These are phyloP conservation scores for Amphilophus citrinellus DNA, from an alignment of 2,113 vertebrate genomes.

Conservation along the genomic window DNA sequence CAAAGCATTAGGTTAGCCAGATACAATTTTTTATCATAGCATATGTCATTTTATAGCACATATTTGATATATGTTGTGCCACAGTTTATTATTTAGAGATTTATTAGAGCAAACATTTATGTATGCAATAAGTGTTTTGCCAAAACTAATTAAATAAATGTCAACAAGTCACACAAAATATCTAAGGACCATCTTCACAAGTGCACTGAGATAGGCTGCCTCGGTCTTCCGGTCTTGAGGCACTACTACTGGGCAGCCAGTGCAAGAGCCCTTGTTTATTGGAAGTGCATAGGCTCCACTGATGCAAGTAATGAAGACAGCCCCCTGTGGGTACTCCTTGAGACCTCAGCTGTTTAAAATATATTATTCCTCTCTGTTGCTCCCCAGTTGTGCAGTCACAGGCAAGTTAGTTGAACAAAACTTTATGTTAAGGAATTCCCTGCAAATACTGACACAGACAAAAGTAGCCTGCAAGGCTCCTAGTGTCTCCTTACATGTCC, in stretches of 20 bases:
- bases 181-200: background rate
- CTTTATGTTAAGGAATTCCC: background rate
- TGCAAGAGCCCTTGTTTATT: background rate
- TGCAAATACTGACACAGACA: background rate
- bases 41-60: background rate
- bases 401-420: background rate
- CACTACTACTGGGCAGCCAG: background rate
- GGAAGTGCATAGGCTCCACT: background rate
- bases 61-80: background rate
- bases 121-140: background rate
- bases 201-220: background rate
- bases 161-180: conserved; percentile 9
- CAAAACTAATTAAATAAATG: too few relatives aligned
- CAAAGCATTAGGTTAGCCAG: background rate
- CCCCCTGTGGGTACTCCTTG: background rate
- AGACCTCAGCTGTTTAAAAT: background rate
- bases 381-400: background rate
- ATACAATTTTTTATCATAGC: background rate
- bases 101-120: background rate
- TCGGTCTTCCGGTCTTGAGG: background rate
- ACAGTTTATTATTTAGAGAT: background rate
- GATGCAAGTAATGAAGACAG: background rate
- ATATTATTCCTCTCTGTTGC: background rate
- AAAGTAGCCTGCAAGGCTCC: background rate
- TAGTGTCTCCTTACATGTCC: background rate